phyloP scores from a whole-genome alignment of 1,140 invertebrate species.

The Drosophila nannoptera region DNA sequence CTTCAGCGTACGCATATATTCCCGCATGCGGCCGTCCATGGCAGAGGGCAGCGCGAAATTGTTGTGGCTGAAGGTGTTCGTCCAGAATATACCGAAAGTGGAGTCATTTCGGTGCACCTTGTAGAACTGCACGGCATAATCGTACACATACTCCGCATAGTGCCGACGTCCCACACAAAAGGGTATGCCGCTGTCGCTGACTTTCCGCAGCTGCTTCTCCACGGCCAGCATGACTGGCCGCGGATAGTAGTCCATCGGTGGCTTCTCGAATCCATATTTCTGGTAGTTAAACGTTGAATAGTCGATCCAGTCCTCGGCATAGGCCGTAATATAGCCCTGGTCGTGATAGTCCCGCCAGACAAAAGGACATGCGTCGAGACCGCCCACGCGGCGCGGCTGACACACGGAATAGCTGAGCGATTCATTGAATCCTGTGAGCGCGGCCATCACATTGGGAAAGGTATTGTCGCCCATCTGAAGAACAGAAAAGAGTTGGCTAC shows the following conservation, averaged over 20 bases:
- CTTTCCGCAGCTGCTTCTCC: slow-evolving; percentile 79
- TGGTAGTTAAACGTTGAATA: slow-evolving; percentile 90
- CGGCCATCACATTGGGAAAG: slow-evolving; percentile 89
- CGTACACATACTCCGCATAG: slow-evolving; percentile 81
- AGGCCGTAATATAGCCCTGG: slow-evolving; percentile 87
- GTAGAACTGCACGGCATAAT: slow-evolving; percentile 81
- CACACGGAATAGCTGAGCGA: slow-evolving; percentile 79
- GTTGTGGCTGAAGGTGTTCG: slow-evolving; percentile 88
- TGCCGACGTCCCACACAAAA: slow-evolving; percentile 83
- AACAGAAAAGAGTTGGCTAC: background rate
- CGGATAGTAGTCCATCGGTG: slow-evolving; percentile 90
- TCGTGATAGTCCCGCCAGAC: slow-evolving; percentile 88
- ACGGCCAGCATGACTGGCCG: slow-evolving; percentile 85
- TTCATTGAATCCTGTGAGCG: slow-evolving; percentile 84
- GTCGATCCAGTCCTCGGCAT: slow-evolving; percentile 86
- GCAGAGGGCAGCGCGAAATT: slow-evolving; percentile 84
- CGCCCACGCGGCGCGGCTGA: slow-evolving; percentile 79
- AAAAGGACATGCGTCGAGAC: slow-evolving; percentile 85
- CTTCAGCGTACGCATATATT: slow-evolving; percentile 82
- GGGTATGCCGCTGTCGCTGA: slow-evolving; percentile 46
- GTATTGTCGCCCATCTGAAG: slow-evolving; percentile 86
- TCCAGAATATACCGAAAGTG: slow-evolving; percentile 89
- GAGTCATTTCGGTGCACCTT: slow-evolving; percentile 69
- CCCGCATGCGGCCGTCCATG: slow-evolving; percentile 83
- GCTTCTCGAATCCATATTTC: slow-evolving; percentile 86